phyloP scores from a whole-genome alignment of 2,797 vertebrate species.

The Luscinia megarhynchos region DNA sequence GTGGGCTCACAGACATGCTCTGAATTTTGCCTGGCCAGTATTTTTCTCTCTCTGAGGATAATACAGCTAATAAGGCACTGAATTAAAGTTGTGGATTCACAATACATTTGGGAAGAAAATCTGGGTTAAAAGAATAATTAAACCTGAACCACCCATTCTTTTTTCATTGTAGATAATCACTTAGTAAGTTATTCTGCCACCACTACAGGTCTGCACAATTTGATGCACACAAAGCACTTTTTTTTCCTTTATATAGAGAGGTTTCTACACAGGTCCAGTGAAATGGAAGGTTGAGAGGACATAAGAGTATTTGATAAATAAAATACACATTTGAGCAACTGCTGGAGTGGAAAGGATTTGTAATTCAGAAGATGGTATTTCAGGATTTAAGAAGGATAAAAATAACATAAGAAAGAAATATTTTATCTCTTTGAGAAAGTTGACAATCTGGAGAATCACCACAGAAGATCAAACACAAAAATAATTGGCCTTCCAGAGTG shows the following conservation, averaged over 20 bases:
- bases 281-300: neutral
- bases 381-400: conserved; percentile 21
- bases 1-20: neutral
- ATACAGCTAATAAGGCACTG: neutral
- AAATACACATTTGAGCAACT: neutral
- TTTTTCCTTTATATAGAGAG: neutral
- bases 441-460: conserved; percentile 31
- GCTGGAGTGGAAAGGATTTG: neutral
- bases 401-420: conserved; percentile 20
- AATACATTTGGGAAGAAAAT: neutral
- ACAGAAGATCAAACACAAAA: conserved; percentile 14
- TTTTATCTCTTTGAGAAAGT: neutral
- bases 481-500: conserved; percentile 38
- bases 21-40: neutral
- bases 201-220: neutral
- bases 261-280: neutral
- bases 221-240: neutral
- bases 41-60: neutral
- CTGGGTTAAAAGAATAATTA: neutral
- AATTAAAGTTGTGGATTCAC: neutral
- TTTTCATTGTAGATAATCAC: neutral
- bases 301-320: neutral
- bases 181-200: neutral
- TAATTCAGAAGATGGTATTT: conserved; percentile 26
- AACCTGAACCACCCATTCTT: neutral